Percentiles rank a stretch among this genome's conserved stretches.
Conservation (phyloP, 2,797 vertebrate genomes). For the Monodelphis domestica region DNA sequence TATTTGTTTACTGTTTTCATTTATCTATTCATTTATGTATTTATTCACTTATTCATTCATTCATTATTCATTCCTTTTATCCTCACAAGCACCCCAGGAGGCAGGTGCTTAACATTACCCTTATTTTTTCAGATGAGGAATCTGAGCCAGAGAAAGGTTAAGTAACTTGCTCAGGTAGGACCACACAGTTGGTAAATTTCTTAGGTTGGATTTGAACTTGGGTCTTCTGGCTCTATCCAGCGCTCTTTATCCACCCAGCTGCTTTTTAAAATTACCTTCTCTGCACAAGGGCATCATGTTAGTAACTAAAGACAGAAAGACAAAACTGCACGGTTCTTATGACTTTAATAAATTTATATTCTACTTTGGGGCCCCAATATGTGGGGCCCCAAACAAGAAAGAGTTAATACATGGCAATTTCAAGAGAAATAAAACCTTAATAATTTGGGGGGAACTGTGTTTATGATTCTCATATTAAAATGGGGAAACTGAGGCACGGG, state of each 20-base stretch:
- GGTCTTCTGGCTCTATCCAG: background rate
- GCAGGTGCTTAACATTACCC: background rate
- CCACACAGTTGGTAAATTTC: background rate
- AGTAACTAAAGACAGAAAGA: background rate
- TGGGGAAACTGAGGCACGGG: background rate
- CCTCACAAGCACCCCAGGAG: background rate
- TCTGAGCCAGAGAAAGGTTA: background rate
- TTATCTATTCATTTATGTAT: background rate
- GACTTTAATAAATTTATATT: background rate
- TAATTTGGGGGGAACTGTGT: background rate
- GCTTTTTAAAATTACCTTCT: background rate
- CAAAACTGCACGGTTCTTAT: background rate
- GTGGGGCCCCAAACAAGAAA: too few species aligned
- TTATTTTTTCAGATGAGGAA: background rate
- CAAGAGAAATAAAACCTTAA: background rate
- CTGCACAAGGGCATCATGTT: background rate
- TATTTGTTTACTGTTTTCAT: too few species aligned
- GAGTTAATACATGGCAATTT: background rate
- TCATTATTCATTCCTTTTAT: background rate
- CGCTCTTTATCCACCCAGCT: background rate
- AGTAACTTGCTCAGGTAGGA: background rate
- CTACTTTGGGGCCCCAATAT: too few species aligned
- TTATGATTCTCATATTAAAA: background rate
- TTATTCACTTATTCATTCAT: background rate
- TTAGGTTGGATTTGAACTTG: background rate